Percentiles rank a stretch among this genome's conserved stretches.
phyloP scores from a whole-genome alignment of 2,113 vertebrate genomes.

The Macrotus californicus region DNA sequence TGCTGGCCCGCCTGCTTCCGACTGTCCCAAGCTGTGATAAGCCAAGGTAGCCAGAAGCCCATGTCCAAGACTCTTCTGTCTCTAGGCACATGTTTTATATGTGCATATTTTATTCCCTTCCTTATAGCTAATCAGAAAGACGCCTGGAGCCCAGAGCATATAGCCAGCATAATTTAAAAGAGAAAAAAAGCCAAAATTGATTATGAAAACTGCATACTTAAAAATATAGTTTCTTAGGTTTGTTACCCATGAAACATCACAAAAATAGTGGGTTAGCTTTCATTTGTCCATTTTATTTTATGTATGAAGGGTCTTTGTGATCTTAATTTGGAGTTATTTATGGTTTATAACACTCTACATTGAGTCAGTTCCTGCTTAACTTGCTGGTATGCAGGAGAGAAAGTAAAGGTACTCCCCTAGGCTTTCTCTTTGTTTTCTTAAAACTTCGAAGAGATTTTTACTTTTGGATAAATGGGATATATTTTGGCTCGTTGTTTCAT shows the following conservation, averaged over 20 bases:
- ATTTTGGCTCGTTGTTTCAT: conserved; percentile 9
- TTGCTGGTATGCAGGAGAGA: background rate
- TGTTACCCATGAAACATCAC: conserved; percentile 21
- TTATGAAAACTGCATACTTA: conserved; percentile 51
- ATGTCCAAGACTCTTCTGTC: background rate
- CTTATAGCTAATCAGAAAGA: conserved; percentile 16
- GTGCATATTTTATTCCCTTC: conserved; percentile 12
- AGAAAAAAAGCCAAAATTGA: conserved; percentile 40
- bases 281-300: conserved; percentile 38
- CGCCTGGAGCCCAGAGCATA: conserved; percentile 26
- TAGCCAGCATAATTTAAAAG: conserved; percentile 57
- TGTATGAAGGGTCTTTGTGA: background rate
- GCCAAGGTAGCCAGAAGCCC: background rate
- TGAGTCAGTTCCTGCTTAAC: background rate
- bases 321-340: conserved; percentile 33
- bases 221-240: conserved; percentile 40
- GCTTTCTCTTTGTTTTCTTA: background rate
- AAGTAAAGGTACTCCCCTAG: background rate
- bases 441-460: background rate
- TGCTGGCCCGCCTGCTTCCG: background rate
- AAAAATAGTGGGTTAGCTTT: conserved; percentile 3
- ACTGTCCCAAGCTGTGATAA: background rate
- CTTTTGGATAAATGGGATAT: background rate
- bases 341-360: background rate
- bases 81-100: conserved; percentile 17